Percentiles rank a stretch among this genome's conserved stretches.
Evolutionary conservation across 2,797 vertebrate species (phyloP).

Genomic region (Gymnoscopelus microlampas): DNA sequence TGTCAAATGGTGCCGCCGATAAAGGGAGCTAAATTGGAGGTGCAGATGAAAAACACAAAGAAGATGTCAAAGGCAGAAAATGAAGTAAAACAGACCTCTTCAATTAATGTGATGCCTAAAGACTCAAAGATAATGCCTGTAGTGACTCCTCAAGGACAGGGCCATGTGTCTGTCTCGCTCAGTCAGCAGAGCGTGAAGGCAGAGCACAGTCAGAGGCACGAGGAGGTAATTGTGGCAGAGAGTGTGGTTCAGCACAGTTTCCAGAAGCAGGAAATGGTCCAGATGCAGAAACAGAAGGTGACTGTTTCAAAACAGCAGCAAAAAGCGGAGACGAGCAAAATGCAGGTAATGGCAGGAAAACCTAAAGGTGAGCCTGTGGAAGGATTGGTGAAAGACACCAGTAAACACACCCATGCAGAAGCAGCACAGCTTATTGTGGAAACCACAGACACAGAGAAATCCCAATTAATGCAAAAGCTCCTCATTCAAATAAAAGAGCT

Average conservation of each 20-base stretch:
- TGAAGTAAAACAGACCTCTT: conserved; percentile 61
- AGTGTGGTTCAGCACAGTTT: conserved; percentile 64
- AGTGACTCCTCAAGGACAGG: conserved; percentile 69
- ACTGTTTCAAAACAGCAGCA: conserved; percentile 55
- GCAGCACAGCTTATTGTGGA: conserved; percentile 64
- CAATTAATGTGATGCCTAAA: conserved; percentile 63
- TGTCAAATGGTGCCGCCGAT: conserved; percentile 40
- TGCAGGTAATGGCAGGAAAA: conserved; percentile 53
- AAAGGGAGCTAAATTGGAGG: conserved; percentile 61
- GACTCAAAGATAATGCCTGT: conserved; percentile 52
- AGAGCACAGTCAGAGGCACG: conserved; percentile 64
- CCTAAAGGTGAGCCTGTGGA: conserved; percentile 62
- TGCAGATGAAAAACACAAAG: conserved; percentile 63
- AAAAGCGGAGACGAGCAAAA: conserved; percentile 46
- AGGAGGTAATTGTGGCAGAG: conserved; percentile 74
- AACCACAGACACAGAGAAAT: conserved; percentile 80
- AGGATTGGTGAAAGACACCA: conserved; percentile 44
- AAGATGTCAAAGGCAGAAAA: conserved; percentile 60
- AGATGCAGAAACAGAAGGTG: conserved; percentile 67
- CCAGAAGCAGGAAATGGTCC: conserved; percentile 67
- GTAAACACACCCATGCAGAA: conserved; percentile 59
- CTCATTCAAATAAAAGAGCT: conserved; percentile 84
- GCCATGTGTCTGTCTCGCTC: conserved; percentile 64
- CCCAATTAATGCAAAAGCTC: conserved; percentile 80
- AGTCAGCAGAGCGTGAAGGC: conserved; percentile 69